These are phyloP conservation scores for Drosophila austrosaltans DNA, from an alignment of 2,888 invertebrate genomes.

Conservation along the genomic window DNA sequence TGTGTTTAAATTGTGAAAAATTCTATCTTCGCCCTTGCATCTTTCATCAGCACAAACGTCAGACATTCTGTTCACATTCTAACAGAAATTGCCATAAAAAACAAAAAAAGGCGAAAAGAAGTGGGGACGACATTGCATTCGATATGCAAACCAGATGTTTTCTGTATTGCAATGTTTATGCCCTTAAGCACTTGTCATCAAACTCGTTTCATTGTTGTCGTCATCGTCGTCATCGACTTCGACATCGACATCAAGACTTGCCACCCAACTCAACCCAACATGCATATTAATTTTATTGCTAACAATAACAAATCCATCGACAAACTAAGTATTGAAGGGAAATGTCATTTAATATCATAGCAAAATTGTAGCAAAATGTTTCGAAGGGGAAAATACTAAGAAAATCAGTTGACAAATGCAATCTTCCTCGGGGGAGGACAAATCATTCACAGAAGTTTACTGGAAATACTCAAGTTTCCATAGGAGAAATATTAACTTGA, in stretches of 20 bases:
- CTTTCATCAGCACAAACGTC: conserved; percentile 12
- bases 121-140: conserved; percentile 32
- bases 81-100: conserved; percentile 54
- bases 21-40: conserved; percentile 36
- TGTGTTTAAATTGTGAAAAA: conserved; percentile 72
- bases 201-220: conserved; percentile 49
- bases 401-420: conserved; percentile 11
- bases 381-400: conserved; percentile 3
- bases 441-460: background rate
- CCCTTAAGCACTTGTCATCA: conserved; percentile 57
- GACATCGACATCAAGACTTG: background rate
- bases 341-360: conserved; percentile 65
- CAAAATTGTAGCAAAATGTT: conserved; percentile 23
- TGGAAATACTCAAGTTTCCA: background rate
- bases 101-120: conserved; percentile 42
- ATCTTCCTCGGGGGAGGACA: background rate
- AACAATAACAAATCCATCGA: conserved; percentile 76
- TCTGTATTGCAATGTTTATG: conserved; percentile 40
- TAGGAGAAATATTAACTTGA: no score
- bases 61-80: conserved; percentile 56
- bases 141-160: conserved; percentile 71
- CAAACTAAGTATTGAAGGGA: conserved; percentile 57
- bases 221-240: background rate
- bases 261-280: conserved; percentile 44
- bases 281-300: conserved; percentile 76